Evolutionary conservation across 2,888 invertebrate genomes (phyloP).

Genomic region (Tachina grossa): DNA sequence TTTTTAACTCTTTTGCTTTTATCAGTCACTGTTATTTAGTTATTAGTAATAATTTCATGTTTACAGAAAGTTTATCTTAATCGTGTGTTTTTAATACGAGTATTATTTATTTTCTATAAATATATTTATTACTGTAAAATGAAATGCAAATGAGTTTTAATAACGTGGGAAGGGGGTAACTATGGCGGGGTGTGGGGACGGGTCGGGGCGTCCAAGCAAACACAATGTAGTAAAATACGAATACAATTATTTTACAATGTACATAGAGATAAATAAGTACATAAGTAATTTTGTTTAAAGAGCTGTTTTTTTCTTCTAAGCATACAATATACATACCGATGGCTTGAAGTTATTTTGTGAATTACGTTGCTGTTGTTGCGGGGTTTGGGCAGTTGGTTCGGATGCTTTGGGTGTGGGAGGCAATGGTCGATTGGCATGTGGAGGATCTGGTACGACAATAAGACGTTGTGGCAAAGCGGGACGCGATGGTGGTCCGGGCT

Average conservation of each 20-base stretch:
- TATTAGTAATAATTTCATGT: conserved; percentile 33
- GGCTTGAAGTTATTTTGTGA: conserved; percentile 94
- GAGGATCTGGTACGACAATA: conserved; percentile 92
- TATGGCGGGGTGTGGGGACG: neutral
- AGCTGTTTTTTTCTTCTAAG: conserved; percentile 10
- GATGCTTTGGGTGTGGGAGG: conserved; percentile 82
- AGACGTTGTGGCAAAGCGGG: conserved; percentile 95
- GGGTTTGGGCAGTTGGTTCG: conserved; percentile 83
- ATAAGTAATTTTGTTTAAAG: neutral
- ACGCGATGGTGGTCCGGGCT: conserved; percentile 93
- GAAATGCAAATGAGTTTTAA: conserved; percentile 43
- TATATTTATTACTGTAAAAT: conserved; percentile 40
- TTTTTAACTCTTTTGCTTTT: neutral
- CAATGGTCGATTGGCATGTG: conserved; percentile 84
- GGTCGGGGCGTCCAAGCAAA: conserved; percentile 26
- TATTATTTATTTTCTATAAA: conserved; percentile 22
- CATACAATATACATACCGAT: conserved; percentile 86
- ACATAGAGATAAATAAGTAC: neutral
- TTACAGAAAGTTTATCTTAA: conserved; percentile 45
- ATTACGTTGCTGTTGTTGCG: conserved; percentile 89
- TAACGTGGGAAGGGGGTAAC: neutral
- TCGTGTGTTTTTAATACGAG: conserved; percentile 4
- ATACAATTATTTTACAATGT: conserved; percentile 28
- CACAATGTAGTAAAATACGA: conserved; percentile 36
- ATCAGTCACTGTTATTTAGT: conserved; percentile 29